Conservation (phyloP, 2,113 vertebrate genomes). For the Falco punctatus region DNA sequence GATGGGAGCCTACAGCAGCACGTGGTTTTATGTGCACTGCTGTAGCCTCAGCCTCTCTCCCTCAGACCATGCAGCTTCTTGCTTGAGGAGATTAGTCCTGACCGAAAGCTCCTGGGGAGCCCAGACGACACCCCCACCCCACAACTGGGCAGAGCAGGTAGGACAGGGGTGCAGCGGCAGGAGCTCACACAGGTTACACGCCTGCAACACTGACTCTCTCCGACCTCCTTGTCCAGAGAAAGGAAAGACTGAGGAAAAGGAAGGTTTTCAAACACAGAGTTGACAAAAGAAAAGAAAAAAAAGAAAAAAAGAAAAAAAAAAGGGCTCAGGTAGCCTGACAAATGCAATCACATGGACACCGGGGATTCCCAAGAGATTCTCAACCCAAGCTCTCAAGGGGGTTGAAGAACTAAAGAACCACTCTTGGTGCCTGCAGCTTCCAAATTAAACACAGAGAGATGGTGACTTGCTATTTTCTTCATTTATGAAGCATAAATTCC, state of each 20-base stretch:
- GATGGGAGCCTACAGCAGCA: not conserved
- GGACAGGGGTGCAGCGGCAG: not conserved
- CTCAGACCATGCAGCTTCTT: not conserved
- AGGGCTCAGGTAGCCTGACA: not conserved
- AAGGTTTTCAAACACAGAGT: not conserved
- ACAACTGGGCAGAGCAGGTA: not conserved
- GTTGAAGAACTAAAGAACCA: not conserved
- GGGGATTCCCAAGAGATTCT: not conserved
- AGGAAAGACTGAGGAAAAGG: not conserved
- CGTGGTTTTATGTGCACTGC: not conserved
- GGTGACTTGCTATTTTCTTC: not conserved
- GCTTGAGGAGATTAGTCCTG: not conserved
- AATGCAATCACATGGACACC: not conserved
- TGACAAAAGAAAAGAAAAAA: not conserved
- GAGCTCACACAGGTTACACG: not conserved
- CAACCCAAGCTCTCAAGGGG: not conserved
- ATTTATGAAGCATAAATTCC: not conserved
- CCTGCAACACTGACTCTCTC: not conserved
- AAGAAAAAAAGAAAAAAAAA: not conserved
- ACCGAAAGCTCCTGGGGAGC: not conserved
- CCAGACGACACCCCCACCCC: not conserved
- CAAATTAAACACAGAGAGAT: not conserved
- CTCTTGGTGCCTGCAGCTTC: not conserved
- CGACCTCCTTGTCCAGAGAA: not conserved
- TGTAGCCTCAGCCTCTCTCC: not conserved